Conservation (phyloP, 2,113 vertebrate species). For the Aptenodytes forsteri region DNA sequence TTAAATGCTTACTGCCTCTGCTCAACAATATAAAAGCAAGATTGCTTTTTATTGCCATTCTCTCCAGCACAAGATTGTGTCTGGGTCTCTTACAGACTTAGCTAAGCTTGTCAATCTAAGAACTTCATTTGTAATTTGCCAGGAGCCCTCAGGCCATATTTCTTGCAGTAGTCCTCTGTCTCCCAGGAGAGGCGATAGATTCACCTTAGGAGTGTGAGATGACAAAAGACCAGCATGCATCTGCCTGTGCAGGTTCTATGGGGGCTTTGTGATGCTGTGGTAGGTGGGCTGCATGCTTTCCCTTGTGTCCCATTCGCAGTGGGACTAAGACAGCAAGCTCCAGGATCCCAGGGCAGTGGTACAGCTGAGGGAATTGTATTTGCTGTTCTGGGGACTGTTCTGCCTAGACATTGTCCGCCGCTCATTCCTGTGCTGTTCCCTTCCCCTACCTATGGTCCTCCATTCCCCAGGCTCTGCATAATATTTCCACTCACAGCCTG, state of each 20-base stretch:
- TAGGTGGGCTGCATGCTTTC: not conserved
- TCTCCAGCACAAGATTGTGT: slow-evolving; percentile 5
- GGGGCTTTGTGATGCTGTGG: not conserved
- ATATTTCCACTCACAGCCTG: not conserved
- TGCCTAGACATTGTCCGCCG: not conserved
- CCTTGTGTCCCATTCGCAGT: not conserved
- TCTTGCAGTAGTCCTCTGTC: not conserved
- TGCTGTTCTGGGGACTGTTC: not conserved
- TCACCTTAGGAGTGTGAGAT: not conserved
- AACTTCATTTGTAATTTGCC: slow-evolving; percentile 20
- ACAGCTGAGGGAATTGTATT: not conserved
- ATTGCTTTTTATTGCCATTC: slow-evolving; percentile 42
- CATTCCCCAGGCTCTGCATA: not conserved
- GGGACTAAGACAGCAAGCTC: not conserved
- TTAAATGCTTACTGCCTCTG: slow-evolving; percentile 14
- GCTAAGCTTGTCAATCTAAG: not conserved
- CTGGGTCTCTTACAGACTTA: not conserved
- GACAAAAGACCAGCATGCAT: not conserved
- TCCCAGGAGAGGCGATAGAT: fast-evolving
- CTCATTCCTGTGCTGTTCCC: not conserved
- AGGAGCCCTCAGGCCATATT: not conserved
- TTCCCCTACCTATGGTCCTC: not conserved
- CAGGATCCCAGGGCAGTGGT: not conserved
- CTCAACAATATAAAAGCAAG: slow-evolving; percentile 30
- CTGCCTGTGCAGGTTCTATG: not conserved